Evolutionary conservation across 2,113 vertebrate genomes (phyloP), one percentile per base, ranked within the genome.

Genomic region (Epinephelus fuscoguttatus): DNA sequence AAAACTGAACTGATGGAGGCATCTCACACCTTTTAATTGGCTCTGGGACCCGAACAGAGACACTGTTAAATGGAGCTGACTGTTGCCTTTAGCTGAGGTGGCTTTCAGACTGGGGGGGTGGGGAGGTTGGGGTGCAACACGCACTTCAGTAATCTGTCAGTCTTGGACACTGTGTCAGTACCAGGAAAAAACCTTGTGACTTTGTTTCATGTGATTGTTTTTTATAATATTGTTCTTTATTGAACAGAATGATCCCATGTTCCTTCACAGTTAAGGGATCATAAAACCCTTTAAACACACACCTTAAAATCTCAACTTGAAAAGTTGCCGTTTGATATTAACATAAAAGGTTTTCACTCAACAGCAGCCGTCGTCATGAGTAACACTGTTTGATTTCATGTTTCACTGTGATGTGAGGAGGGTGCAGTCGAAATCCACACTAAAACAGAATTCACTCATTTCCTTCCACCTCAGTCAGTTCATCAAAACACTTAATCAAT

Each of bases 21-120:
- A 53, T 45, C 53, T 84, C 86, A 72, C 91, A 88, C 81, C 81
- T 86, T 84, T 86, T 88, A 88, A 91, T 88, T 81, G 82, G 84
- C 85, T 84, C 75, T 84, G 72, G 81, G 85, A 80, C 66, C 42
- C 13, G 27, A 81, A 47, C 71, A 15, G 50, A 40, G 76, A 57
- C 64, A 17, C 68, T 61, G 82, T 71, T 85, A 79, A 80, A 85
- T 17, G 47, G 73, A 63, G 55, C 23, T 55, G 75, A 84, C 50
- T 75, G 66, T 62, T 81, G 83, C 73, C 78, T 72, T 74, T 7
- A 75, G 60, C 73, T 70, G 67, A 52, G n/a, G 49, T 53, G n/a
- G 67, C 61, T 70, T 60, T 30, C 25, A 40, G 40, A 6, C 6
- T 3, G 12, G 25, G 17, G 23, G 47, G 9, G 19, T 21, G 5